Base-by-base conservation (phyloP, 2,113 vertebrate species). In the Upupa epops region DNA sequence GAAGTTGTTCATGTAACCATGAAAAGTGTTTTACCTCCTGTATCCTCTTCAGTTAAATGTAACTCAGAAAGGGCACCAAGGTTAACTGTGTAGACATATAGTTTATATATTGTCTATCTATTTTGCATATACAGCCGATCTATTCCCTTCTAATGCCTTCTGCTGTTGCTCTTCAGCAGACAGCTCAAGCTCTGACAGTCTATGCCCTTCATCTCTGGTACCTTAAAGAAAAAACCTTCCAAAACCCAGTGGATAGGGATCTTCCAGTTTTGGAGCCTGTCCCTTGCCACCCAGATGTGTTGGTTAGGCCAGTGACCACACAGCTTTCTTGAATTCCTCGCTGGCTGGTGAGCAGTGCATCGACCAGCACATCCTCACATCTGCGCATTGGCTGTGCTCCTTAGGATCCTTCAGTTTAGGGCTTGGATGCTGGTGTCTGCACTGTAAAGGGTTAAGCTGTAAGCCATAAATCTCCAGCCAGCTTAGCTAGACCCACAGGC, bases 21-120 rank as follows among this genome's bases (percentile, higher is more conserved):
- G 68, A 93, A 95, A 60, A 87, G 79, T 55, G n/a, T 66, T 89
- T 87, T 91, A 79, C 81, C 84, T 91, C 12, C 55, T 85, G 37
- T 89, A 91, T 85, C 74, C 87, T 93, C 66, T 96, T 93, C n/a
- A 8, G 89, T 92, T 92, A 91, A 91, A 87, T 82, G 32, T 78
- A 91, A 92, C 89, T 49, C 71, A 87, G 29, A 93, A 25, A 63
- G 59, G 49, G 78, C 85, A 92, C 52, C 51, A 48, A 79, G 76
- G 37, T 63, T 76, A 73, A 91, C 40, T 15, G 40, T 42, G 15
- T 42, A 95, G 91, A 91, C 76, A 89, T 21, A 42, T 42, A 42
- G 40, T 42, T 66, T 79, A 8, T 42, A n/a, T 8, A 42, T 29
- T 76, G 42, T 20, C 8, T 69, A 1, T 78, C 13, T 86, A 29